Base-by-base conservation (phyloP, 2,888 invertebrate species). In the Acanthococcus lagerstroemiae region DNA sequence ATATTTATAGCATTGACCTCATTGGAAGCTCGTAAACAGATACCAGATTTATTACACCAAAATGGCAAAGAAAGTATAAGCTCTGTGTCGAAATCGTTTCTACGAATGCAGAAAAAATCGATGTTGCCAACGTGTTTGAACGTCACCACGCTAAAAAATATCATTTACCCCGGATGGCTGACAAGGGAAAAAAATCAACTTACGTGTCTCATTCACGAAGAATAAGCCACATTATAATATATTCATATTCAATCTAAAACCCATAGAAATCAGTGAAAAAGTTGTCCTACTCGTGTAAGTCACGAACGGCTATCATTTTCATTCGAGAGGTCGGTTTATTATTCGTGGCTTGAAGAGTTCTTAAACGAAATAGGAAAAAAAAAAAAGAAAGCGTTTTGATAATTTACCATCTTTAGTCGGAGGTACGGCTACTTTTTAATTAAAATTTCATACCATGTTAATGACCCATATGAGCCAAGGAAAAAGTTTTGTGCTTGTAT, bases 161-260 rank as follows among this genome's bases (percentile, higher is more conserved):
- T 22, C 52, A 37, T 52, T 22, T 21, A 22, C 22, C 52, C 5
- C 15, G 9, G 22, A 52, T 12, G 22, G 24, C 37, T 15, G 24
- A 24, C 24, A 7, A 48, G 19, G 48, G 37, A 15, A 37, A 17
- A 48, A 48, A 48, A 48, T 37, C 37, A 37, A 37, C 37, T 37
- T 37, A 37, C 37, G 37, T 37, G 37, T 37, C n/a, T 37, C 37
- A 37, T 37, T 37, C 37, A 37, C n/a, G 37, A 37, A 37, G 37
- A 37, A 37, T 15, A 37, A 37, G 37, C 37, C 37, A 45, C 26
- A 19, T 52, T 27, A 61, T 61, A 61, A 61, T 52, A 61, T 52
- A 61, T 61, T 61, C 61, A 61, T 61, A 61, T 61, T 61, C 61
- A 61, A 61, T 61, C 30, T 30, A 50, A 52, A 50, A 52, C 61